Base-by-base conservation (phyloP, 2,797 vertebrate genomes). In the Melanotaenia nigrans region DNA sequence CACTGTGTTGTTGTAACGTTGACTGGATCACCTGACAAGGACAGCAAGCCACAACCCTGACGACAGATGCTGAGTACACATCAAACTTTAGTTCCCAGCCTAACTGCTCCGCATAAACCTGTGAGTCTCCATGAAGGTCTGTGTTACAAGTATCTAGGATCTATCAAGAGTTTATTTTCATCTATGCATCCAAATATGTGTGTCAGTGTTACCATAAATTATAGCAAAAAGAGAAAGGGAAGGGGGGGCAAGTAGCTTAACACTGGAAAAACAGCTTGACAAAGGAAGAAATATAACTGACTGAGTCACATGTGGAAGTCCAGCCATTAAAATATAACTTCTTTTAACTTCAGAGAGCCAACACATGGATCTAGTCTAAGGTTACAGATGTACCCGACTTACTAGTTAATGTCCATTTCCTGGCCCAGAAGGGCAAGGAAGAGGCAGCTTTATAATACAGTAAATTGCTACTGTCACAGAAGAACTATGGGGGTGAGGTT, bases 341-440 rank as follows among this genome's bases (percentile, higher is more conserved):
- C 49, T 60, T 54, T 67, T 30, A 28, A 72, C 79, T 87, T 77
- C 84, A 82, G 63, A 82, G 72, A 68, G 69, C 58, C 61, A 77
- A 79, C 87, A 85, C 80, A 87, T 79, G 85, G 79, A 72, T 77
- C 68, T 79, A 20, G 61, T 89, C 79, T 86, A 42, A 82, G 68
- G 83, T 89, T 87, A 85, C 63, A 59, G 58, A 75, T 77, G 77
- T 65, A 60, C 62, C 61, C 71, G 58, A 61, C 75, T 85, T 73
- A 64, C 51, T 22, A 33, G 59, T 62, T 82, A 76, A 84, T 68
- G 77, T 83, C 77, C 61, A 78, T 81, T 81, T 87, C 79, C 82
- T 80, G 53, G 56, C 81, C 30, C 65, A 73, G 40, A 33, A 61
- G 72, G 73, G 59, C 57, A 60, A 64, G 54, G 36, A 78, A 40